Base-by-base conservation (phyloP, 2,797 vertebrate species). In the Naso thynnoides region DNA sequence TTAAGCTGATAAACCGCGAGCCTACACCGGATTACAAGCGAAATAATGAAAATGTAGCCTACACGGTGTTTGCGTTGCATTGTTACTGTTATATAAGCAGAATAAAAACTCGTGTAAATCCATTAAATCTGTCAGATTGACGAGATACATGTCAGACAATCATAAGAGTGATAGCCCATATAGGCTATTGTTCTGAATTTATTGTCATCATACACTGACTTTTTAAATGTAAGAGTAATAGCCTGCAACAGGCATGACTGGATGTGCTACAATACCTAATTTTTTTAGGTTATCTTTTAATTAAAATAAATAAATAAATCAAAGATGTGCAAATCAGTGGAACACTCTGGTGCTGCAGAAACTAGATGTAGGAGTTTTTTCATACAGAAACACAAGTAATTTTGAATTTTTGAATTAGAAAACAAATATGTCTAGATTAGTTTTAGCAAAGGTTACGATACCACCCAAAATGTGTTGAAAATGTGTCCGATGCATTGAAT, bases 21-120 rank as follows among this genome's bases (percentile, higher is more conserved):
- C 13, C 33, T n/a, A 36, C 39, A 18, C 3, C 0, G 66, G 81
- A 80, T 89, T 64, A 71, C 60, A 73, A 39, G 8, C 23, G 26
- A 44, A 39, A 21, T 18, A 44, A 19, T 42, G 27, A 7, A 57
- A 41, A 69, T 23, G 47, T 33, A 36, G 33, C 33, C 33, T 11
- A 23, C 60, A 15, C 13, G 21, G 8, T 33, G 2, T 38, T 8
- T 67, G 42, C 6, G 23, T 9, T 18, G 23, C 21, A 33, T 67
- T 80, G 21, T 52, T 54, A 13, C 23, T 38, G 6, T 61, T 59
- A 42, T 8, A 26, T 49, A 73, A 57, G 0, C 9, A n/a, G 9
- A 27, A 27, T 0, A 19, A 53, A 19, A 47, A 29, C 4, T 0
- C 9, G 2, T 16, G 39, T 21, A 11, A 1, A 60, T 8, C 24